Evolutionary conservation across 2,888 invertebrate species (phyloP), one percentile per base, ranked within the genome.

Genomic region (Troides helena): DNA sequence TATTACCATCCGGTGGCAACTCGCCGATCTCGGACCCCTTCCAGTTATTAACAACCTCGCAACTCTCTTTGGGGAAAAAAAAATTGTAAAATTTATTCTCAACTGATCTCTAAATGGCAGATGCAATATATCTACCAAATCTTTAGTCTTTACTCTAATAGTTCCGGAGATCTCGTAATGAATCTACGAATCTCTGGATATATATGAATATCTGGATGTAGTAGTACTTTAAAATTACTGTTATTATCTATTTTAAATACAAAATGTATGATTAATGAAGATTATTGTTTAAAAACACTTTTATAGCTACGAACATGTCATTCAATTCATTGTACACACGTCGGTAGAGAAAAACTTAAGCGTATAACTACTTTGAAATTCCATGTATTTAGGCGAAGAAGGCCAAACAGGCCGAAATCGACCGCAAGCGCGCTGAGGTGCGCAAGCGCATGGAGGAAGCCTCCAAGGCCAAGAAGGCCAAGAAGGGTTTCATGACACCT

Each of bases 401-500:
- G 95, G 98, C 97, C 95, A 99, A 98, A 95, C 98, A 98, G 95
- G 96, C 96, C 90, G 98, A 99, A 93, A 98, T 98, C 93, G 99
- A 99, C 94, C 96, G 98, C 94, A 98, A 99, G 95, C 98, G 99
- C 94, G 99, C 99, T 89, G 99, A 99, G 94, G 99, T 99, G 93
- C 97, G 99, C 93, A 98, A 98, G 94, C 98, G 99, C 89, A 97
- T 99, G 95, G 99, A 99, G 94, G 99, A 99, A 93, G 98, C 98
- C 93, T 98, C 98, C 92, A 98, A 98, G 91, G 98, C 98, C 89
- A 99, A 99, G 94, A 99, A 98, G 94, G 98, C 98, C 90, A 99
- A 99, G 97, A 99, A 99, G 94, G 99, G 99, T 95, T 99, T 99
- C 96, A 99, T 99, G 98, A 99, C 99, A 86, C 99, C 99, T 75